Percentiles rank a stretch among this genome's conserved stretches.
phyloP scores from a whole-genome alignment of 2,888 invertebrate genomes.

The Thera britannica region DNA sequence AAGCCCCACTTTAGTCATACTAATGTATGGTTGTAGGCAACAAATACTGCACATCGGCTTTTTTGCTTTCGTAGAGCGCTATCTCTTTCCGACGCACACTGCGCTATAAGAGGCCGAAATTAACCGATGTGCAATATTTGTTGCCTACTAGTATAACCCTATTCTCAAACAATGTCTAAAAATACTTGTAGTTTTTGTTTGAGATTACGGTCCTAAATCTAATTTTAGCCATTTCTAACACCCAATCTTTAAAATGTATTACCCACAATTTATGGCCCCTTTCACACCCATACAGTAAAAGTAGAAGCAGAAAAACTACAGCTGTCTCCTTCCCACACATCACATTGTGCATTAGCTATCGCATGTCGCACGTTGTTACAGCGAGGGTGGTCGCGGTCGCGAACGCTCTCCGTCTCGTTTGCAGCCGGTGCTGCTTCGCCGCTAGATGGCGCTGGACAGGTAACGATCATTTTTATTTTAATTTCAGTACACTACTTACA shows the following conservation, averaged over 20 bases:
- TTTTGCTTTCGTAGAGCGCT: too few species aligned
- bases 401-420: constrained; percentile 95
- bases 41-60: too few species aligned
- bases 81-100: too few species aligned
- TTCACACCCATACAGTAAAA: constrained; percentile 6
- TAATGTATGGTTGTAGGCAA: background rate
- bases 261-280: background rate
- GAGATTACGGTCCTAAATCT: background rate
- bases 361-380: constrained; percentile 82
- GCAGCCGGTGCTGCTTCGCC: constrained; percentile 91
- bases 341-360: constrained; percentile 50
- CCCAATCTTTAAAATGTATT: background rate
- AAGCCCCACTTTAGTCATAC: background rate
- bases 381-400: constrained; percentile 94
- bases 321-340: constrained; percentile 26
- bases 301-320: constrained; percentile 15
- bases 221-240: background rate
- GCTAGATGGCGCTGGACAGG: constrained; percentile 88
- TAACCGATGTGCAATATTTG: too few species aligned
- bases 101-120: too few species aligned
- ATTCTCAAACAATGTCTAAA: constrained; percentile 1
- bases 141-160: too few species aligned
- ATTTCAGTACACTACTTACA: background rate
- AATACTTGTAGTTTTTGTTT: background rate
- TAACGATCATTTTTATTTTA: constrained; percentile 47